These are phyloP conservation scores for Gasteruption jaculator DNA, from an alignment of 2,888 invertebrate genomes.

Conservation along the genomic window DNA sequence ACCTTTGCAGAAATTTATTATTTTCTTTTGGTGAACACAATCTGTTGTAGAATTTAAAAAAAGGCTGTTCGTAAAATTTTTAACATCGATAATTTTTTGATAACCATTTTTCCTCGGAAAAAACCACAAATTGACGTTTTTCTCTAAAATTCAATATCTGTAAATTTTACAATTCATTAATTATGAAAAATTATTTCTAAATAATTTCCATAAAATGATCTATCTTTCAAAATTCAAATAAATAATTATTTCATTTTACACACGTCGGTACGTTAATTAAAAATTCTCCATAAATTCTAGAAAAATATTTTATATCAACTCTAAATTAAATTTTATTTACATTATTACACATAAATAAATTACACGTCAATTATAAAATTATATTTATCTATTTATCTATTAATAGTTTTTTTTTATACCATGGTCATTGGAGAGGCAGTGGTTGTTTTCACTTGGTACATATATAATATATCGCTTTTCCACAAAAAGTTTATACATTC, in stretches of 20 bases:
- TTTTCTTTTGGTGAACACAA: slow-evolving; percentile 7
- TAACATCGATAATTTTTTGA: background rate
- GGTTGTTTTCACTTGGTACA: too few species aligned
- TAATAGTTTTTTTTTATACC: too few species aligned
- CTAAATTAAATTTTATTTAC: too few species aligned
- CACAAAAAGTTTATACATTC: too few species aligned
- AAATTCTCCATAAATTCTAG: background rate
- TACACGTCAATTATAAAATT: too few species aligned
- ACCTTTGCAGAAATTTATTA: slow-evolving; percentile 8
- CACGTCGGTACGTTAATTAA: background rate
- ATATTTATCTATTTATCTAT: too few species aligned
- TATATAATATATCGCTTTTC: too few species aligned
- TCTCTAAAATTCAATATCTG: background rate
- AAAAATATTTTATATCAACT: slow-evolving; percentile 5
- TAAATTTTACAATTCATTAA: background rate
- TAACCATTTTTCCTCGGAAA: too few species aligned
- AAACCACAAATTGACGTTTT: slow-evolving; percentile 3
- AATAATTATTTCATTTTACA: slow-evolving; percentile 2
- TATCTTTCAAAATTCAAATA: slow-evolving; percentile 1
- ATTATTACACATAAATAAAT: too few species aligned
- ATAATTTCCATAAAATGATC: background rate
- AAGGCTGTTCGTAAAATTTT: slow-evolving; percentile 1
- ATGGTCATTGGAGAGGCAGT: too few species aligned
- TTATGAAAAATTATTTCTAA: background rate
- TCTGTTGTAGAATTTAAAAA: slow-evolving; percentile 5